Evolutionary conservation across 2,797 vertebrate species (phyloP).

Genomic region (Megaceryle alcyon): DNA sequence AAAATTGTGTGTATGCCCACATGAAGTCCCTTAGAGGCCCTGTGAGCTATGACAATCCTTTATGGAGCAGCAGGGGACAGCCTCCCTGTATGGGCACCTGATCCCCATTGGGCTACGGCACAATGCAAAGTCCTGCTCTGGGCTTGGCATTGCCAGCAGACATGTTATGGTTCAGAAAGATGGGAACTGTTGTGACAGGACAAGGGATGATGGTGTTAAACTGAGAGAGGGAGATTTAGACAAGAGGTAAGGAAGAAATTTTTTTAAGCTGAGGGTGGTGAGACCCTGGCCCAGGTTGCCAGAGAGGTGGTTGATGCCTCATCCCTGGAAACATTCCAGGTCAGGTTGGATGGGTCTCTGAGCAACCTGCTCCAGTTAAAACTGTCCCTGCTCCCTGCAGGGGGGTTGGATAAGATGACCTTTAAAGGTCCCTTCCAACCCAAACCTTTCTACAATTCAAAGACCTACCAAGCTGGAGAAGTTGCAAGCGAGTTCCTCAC

Average conservation of each 20-base stretch:
- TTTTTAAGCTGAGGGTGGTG: not conserved
- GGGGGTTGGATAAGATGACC: not conserved
- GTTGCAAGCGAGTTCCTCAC: not conserved
- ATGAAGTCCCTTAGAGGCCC: not conserved
- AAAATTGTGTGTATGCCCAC: not conserved
- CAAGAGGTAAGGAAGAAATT: not conserved
- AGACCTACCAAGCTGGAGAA: not conserved
- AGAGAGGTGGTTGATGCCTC: no score
- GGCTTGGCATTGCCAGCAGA: not conserved
- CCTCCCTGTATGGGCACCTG: not conserved
- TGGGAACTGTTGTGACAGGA: not conserved
- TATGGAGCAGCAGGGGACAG: not conserved
- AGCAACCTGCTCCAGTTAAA: no score
- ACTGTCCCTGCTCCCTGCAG: no score
- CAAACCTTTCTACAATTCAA: not conserved
- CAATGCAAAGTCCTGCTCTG: not conserved
- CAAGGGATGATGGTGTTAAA: not conserved
- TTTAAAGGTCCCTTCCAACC: not conserved
- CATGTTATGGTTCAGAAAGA: not conserved
- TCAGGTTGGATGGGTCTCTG: no score
- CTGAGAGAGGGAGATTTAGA: no score
- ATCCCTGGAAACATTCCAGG: no score
- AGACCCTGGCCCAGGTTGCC: not conserved
- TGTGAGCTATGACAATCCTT: not conserved
- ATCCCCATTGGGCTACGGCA: no score